phyloP scores from a whole-genome alignment of 2,113 vertebrate species.

The Chunga burmeisteri region DNA sequence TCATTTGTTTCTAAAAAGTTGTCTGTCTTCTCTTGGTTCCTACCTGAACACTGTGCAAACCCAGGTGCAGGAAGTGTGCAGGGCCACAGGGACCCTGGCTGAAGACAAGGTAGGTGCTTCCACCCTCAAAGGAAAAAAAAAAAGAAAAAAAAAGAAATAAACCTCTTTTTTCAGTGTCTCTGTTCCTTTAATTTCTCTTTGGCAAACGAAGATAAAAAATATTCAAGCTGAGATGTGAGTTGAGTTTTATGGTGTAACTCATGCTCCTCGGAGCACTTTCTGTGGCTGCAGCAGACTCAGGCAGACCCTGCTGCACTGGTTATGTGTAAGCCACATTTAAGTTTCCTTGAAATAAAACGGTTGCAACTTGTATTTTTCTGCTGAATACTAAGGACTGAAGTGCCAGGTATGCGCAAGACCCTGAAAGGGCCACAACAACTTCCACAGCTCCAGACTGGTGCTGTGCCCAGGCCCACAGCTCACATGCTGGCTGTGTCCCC shows the following conservation, averaged over 20 bases:
- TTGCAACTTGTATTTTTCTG: neutral
- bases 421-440: fast-evolving
- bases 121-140: neutral
- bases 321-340: fast-evolving
- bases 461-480: fast-evolving
- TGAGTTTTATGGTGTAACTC: neutral
- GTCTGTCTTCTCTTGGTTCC: neutral
- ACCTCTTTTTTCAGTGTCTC: fast-evolving
- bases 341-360: fast-evolving
- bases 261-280: fast-evolving
- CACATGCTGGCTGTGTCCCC: neutral
- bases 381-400: too few relatives aligned
- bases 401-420: fast-evolving
- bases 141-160: neutral
- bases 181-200: neutral
- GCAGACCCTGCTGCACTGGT: fast-evolving
- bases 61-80: too few relatives aligned
- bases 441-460: fast-evolving
- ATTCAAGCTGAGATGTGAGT: fast-evolving
- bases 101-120: neutral
- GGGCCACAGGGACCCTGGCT: neutral
- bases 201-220: neutral
- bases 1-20: neutral
- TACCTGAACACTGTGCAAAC: neutral
- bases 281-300: neutral